A percentile compares a stretch with the other conserved stretches of the same genome.
phyloP scores from a whole-genome alignment of 1,140 invertebrate genomes.

The Orchesella cincta region DNA sequence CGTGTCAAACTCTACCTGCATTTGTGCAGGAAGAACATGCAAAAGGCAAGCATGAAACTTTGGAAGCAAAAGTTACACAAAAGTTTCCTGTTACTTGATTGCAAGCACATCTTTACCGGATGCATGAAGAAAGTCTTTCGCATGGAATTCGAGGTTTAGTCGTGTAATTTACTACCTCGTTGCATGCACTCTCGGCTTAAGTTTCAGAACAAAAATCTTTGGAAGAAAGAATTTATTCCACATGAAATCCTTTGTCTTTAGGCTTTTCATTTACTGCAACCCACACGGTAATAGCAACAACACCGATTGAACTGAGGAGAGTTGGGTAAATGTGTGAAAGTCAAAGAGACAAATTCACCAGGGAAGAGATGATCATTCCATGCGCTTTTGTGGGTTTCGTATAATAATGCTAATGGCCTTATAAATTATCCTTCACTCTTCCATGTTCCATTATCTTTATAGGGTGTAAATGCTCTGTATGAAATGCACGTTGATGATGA shows the following conservation, averaged over 20 bases:
- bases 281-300: neutral
- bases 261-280: neutral
- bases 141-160: neutral
- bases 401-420: conserved; percentile 21
- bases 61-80: too few relatives aligned
- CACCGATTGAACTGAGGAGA: neutral
- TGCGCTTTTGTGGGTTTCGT: conserved; percentile 13
- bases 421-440: neutral
- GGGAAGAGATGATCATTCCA: conserved; percentile 11
- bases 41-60: too few relatives aligned
- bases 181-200: neutral
- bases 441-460: neutral
- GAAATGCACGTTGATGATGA: neutral
- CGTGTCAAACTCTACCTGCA: too few relatives aligned
- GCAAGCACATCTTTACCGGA: too few relatives aligned
- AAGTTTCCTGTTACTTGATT: too few relatives aligned
- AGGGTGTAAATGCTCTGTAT: neutral
- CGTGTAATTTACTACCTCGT: neutral
- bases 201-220: neutral
- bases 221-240: conserved; percentile 5
- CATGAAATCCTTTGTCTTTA: neutral
- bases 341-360: conserved; percentile 1
- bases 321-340: neutral
- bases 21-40: too few relatives aligned
- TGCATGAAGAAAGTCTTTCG: neutral